Conservation (phyloP, 2,113 vertebrate species). For the rabbit (Oryctolagus cuniculus) region mOryCun1.1 NC_091451.1:46086501-46087000, state of each 20-base stretch:
- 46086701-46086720: background rate
- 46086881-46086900: background rate
- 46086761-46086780: too few relatives aligned
- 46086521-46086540: background rate
- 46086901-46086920: background rate
- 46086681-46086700: background rate
- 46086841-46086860: background rate
- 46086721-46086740: background rate
- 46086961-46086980: too few relatives aligned
- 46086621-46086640: background rate
- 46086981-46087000: background rate
- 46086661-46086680: background rate
- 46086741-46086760: background rate
- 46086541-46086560: background rate
- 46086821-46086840: background rate
- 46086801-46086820: background rate
- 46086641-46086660: background rate
- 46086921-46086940: background rate
- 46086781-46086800: too few relatives aligned
- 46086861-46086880: background rate
- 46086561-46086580: background rate
- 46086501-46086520: accelerated
- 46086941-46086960: background rate
- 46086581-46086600: background rate
- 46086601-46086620: background rate